phyloP scores from a whole-genome alignment of 2,113 vertebrate species.

The Telmatochromis sp. region DNA sequence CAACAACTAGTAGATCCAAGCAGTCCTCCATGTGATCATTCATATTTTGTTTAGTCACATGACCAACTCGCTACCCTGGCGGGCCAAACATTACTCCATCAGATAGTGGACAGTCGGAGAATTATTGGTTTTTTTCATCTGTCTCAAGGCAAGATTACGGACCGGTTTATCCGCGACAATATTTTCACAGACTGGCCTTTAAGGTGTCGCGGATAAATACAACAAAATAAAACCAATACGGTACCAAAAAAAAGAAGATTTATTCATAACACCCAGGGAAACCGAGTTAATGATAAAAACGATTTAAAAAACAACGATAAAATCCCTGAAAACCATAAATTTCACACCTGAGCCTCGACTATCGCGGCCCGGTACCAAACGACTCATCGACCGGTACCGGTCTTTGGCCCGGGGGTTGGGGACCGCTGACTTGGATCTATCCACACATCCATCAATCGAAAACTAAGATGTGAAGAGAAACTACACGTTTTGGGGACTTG shows the following conservation, averaged over 20 bases:
- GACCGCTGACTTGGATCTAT: background rate
- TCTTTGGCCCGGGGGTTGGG: accelerated
- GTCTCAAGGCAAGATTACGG: background rate
- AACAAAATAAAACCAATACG: background rate
- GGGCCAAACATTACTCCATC: background rate
- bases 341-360: background rate
- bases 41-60: background rate
- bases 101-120: background rate
- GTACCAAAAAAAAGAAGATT: background rate
- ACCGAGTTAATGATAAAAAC: accelerated
- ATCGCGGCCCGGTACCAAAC: accelerated
- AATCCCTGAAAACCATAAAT: background rate
- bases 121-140: accelerated
- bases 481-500: background rate
- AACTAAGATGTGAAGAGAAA: background rate
- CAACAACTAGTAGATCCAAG: background rate
- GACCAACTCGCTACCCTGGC: background rate
- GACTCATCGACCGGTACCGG: background rate
- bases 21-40: background rate
- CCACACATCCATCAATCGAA: background rate
- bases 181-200: background rate
- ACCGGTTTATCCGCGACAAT: accelerated
- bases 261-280: background rate
- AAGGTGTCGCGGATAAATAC: accelerated
- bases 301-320: accelerated